A percentile compares a stretch with the other conserved stretches of the same genome.
These are phyloP conservation scores for Phyllostomus hastatus DNA, from an alignment of 2,113 vertebrate genomes.

Conservation along the genomic window DNA sequence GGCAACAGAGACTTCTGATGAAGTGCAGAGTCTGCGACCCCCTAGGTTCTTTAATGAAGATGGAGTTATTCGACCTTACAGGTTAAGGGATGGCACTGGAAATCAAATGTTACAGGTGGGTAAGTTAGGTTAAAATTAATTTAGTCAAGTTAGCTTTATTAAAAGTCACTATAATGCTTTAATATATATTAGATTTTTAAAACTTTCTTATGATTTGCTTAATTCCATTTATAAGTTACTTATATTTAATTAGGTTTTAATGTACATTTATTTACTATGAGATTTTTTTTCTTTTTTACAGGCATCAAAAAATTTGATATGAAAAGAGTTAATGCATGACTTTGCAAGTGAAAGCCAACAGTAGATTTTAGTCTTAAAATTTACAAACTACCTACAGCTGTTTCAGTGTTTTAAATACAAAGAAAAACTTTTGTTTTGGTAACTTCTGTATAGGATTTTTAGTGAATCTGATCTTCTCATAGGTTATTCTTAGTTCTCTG, in stretches of 20 bases:
- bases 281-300: conserved; percentile 66
- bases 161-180: background rate
- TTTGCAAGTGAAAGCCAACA: conserved; percentile 71
- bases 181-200: conserved; percentile 13
- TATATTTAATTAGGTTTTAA: conserved; percentile 44
- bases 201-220: conserved; percentile 19
- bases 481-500: conserved; percentile 26
- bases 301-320: conserved; percentile 66
- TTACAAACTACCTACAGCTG: conserved; percentile 38
- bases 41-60: conserved; percentile 96
- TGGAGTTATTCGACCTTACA: conserved; percentile 96
- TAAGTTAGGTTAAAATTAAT: conserved; percentile 50
- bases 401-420: conserved; percentile 66
- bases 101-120: conserved; percentile 98
- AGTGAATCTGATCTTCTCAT: conserved; percentile 44
- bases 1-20: conserved; percentile 92
- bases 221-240: conserved; percentile 47
- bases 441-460: conserved; percentile 44
- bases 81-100: conserved; percentile 91
- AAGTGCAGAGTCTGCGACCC: conserved; percentile 91
- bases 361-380: conserved; percentile 56
- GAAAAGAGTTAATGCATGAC: conserved; percentile 69
- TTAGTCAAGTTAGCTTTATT: background rate
- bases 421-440: conserved; percentile 35
- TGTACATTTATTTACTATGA: conserved; percentile 65